Evolutionary conservation across 2,797 vertebrate species (phyloP).

Genomic region (Phataginus tetradactyla): DNA sequence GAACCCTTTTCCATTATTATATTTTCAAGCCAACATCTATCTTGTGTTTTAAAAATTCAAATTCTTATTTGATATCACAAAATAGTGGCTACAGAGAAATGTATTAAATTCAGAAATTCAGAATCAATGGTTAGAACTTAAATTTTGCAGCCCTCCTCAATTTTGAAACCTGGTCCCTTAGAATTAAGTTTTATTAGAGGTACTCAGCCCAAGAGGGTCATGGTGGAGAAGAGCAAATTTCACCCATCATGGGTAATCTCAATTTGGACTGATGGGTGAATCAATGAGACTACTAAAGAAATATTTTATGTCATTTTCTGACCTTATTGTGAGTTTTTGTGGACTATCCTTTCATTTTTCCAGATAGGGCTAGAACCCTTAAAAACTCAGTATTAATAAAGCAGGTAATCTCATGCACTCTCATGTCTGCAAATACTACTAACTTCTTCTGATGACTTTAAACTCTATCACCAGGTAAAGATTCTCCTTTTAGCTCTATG

Average conservation of each 20-base stretch:
- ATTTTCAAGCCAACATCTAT: neutral
- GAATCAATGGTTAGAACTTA: neutral
- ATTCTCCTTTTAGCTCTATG: neutral
- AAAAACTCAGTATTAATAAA: neutral
- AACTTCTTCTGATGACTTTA: neutral
- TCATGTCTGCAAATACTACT: neutral
- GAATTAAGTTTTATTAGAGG: neutral
- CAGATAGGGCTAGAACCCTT: neutral
- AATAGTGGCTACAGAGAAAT: neutral
- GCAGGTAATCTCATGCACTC: neutral
- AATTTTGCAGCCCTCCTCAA: neutral
- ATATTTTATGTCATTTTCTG: neutral
- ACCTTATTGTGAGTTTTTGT: neutral
- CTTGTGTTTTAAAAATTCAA: neutral
- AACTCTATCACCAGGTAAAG: neutral
- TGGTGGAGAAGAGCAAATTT: neutral
- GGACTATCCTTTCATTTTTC: neutral
- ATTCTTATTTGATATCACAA: neutral
- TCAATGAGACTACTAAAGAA: neutral
- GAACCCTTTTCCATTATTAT: neutral
- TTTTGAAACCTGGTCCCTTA: neutral
- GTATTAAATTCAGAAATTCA: conserved; percentile 28
- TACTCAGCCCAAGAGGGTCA: neutral
- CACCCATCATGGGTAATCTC: neutral
- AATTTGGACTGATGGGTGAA: neutral